Conservation (phyloP, 1,140 invertebrate genomes). For the Grapholita molesta region DNA sequence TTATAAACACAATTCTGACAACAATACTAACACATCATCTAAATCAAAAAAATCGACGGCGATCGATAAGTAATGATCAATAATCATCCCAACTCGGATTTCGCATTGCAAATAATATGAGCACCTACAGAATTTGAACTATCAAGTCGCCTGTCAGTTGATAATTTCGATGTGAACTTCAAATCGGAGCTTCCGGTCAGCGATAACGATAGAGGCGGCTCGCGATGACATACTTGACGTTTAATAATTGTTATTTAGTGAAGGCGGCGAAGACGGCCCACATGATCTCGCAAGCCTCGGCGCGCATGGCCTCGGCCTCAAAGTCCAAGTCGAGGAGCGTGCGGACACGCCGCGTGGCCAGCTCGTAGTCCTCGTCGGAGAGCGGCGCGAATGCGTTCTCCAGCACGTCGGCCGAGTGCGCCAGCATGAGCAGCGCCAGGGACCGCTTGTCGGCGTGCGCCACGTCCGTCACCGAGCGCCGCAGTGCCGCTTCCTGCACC, state of each 20-base stretch:
- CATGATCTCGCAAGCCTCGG: slow-evolving; percentile 94
- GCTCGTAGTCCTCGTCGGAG: slow-evolving; percentile 98
- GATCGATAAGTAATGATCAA: background rate
- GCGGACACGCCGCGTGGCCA: slow-evolving; percentile 97
- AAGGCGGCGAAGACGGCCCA: slow-evolving; percentile 99
- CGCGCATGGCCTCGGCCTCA: slow-evolving; percentile 94
- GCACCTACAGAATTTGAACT: background rate
- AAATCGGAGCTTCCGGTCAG: background rate
- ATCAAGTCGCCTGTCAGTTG: background rate
- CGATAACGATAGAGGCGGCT: background rate
- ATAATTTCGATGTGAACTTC: background rate
- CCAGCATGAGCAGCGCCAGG: slow-evolving; percentile 95
- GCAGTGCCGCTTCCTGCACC: slow-evolving; percentile 98
- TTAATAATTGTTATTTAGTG: slow-evolving; percentile 88
- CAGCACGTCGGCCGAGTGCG: slow-evolving; percentile 98
- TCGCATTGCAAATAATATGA: background rate
- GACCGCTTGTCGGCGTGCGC: slow-evolving; percentile 98
- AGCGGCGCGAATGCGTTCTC: slow-evolving; percentile 99
- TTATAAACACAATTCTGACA: background rate
- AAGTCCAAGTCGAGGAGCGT: slow-evolving; percentile 98
- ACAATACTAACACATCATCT: background rate
- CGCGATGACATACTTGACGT: background rate
- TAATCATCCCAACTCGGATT: background rate
- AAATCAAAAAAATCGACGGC: background rate
- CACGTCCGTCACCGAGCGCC: slow-evolving; percentile 98